Base-by-base conservation (phyloP, 2,888 invertebrate species). In the Amblyjoppa proteus region DNA sequence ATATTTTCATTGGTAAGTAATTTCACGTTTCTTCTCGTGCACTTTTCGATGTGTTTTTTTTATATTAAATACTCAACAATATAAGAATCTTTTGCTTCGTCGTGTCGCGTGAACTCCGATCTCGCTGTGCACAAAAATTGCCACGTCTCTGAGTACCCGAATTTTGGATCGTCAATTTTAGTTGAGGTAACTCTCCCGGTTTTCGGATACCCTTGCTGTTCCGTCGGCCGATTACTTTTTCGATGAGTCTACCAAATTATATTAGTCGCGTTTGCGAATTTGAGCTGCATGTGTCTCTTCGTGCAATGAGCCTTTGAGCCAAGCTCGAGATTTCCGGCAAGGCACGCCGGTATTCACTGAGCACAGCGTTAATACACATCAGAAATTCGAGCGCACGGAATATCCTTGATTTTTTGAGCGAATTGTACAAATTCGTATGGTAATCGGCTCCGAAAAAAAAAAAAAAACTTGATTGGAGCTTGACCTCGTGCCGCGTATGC, bases 1-100 rank as follows among this genome's bases (percentile, higher is more conserved):
- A 73, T 68, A 58, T 85, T 85, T 85, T 45, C 64, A 86, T 82
- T 79, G 88, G 88, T 89, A 75, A 87, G 88, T 87, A 31, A 74
- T 53, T 28, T 25, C 31, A n/a, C 69, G n/a, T 11, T 5, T 56
- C 28, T 81, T 53, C 20, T 31, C 13, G 25, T 11, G 13, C 9
- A 58, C 13, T 70, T 25, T 49, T 71, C 64, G 20, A 71, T 41
- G 20, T 64, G 0, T 61, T 53, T n/a, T 73, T 58, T 64, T 76
- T 7, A 34, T 5, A 38, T 38, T 38, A 38, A 41, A 41, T 41
- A 9, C 7, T 11, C 41, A 41, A 41, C 7, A 11, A 41, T 11
- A 11, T 41, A 9, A 9, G 9, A 41, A 9, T 41, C 11, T 41
- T 11, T 41, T 41, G 41, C 25, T 56, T 25, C 56, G 9, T 25